Conservation (phyloP, 2,113 vertebrate species). For the Otis tarda region DNA sequence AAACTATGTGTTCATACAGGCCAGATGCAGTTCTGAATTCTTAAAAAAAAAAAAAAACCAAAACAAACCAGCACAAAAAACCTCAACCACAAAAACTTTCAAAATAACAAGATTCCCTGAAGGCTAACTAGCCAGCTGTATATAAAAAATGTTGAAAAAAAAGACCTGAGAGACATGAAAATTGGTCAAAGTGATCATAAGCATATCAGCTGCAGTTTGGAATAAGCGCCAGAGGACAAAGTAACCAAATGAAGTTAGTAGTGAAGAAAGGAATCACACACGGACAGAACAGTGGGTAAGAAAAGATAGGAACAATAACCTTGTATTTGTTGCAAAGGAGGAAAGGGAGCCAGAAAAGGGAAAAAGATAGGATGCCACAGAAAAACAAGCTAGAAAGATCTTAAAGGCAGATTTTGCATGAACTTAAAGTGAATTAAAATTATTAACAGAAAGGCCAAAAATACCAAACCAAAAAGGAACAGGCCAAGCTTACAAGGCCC, state of each 20-base stretch:
- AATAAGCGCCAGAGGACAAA: neutral
- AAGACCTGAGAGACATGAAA: neutral
- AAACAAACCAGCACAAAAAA: neutral
- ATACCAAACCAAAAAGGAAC: conserved; percentile 43
- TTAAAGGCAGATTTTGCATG: conserved; percentile 31
- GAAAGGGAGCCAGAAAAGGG: conserved; percentile 13
- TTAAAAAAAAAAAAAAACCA: neutral
- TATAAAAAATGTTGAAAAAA: neutral
- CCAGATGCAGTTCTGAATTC: neutral
- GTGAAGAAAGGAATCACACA: neutral
- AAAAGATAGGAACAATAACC: neutral
- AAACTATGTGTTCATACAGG: neutral
- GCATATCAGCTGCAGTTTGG: neutral
- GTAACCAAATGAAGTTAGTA: conserved; percentile 19
- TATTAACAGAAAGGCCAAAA: conserved; percentile 46
- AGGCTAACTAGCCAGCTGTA: neutral
- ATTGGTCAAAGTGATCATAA: neutral
- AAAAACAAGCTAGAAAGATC: conserved; percentile 27
- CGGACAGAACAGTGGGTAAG: neutral
- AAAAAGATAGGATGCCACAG: conserved; percentile 25
- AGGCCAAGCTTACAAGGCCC: conserved; percentile 56
- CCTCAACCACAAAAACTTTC: neutral
- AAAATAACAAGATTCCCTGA: neutral
- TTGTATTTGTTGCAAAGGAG: neutral
- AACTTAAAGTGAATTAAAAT: conserved; percentile 31